A percentile compares a stretch with the other conserved stretches of the same genome.
These are phyloP conservation scores for Acrocyrtus sp. DNA, from an alignment of 2,888 invertebrate genomes.

Conservation along the genomic window DNA sequence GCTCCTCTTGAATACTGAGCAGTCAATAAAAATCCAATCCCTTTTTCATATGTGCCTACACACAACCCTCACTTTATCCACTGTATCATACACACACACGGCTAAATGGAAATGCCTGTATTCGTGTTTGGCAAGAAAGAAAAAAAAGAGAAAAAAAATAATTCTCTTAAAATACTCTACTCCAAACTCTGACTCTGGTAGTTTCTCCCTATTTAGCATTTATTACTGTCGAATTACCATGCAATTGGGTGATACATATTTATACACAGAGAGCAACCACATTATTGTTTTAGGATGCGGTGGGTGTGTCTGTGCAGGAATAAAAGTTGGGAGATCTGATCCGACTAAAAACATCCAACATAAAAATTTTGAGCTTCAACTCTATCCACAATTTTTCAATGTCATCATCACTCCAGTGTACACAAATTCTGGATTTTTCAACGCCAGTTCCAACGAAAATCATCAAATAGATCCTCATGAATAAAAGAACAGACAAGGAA, in stretches of 20 bases:
- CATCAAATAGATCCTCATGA: background rate
- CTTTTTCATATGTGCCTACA: background rate
- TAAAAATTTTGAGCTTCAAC: background rate
- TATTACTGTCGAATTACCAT: background rate
- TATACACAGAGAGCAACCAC: background rate
- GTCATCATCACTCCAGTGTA: constrained; percentile 1
- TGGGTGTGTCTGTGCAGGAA: constrained; percentile 16
- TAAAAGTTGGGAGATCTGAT: background rate
- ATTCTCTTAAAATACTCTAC: background rate
- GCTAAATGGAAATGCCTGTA: too few relatives aligned
- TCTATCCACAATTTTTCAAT: constrained; percentile 31
- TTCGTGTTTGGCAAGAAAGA: too few relatives aligned
- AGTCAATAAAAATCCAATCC: constrained; percentile 1
- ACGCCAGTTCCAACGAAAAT: background rate
- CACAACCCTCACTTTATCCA: background rate
- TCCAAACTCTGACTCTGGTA: too few relatives aligned
- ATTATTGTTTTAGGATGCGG: background rate
- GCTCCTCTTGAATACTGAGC: background rate
- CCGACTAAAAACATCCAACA: background rate
- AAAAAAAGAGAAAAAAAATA: background rate
- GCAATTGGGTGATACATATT: background rate
- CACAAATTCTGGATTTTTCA: background rate
- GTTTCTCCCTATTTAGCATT: background rate
- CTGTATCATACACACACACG: background rate
- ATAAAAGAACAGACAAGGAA: background rate